Evolutionary conservation across 2,797 vertebrate genomes (phyloP), one percentile per base, ranked within the genome.

Genomic region (Remorina albescens): DNA sequence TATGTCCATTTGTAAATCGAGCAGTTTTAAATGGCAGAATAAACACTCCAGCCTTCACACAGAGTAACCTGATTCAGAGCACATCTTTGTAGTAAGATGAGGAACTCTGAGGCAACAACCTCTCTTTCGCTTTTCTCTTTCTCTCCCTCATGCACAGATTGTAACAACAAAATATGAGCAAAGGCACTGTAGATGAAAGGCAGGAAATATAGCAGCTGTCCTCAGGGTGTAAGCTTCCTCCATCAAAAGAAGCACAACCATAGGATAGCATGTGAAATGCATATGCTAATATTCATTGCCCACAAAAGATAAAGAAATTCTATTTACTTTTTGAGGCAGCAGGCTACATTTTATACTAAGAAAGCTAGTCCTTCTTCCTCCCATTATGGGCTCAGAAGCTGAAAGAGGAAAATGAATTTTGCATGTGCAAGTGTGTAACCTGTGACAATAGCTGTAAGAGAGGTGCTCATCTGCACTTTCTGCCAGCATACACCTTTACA

Each of bases 201-300:
- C 90, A 93, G 91, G 90, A 93, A 93, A 88, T 65, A 71, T 55
- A 80, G 81, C 82, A 85, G 72, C 63, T 76, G 82, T 78, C 82
- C 74, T 78, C 76, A 8, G 74, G 76, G 80, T 85, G 78, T 61
- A 58, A 19, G 67, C 59, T 90, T 91, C 85, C 82, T 82, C 71
- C 39, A 64, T 37, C 15, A 23, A 57, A 61, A 76, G 15, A 83
- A 5, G 71, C n/a, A 36, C 44, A 47, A 59, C 50, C 64, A 55
- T 51, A 70, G 47, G 62, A 19, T 37, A 69, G 32, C 8, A 54
- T 80, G 61, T 65, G 28, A 53, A 74, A 70, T 28, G 15, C 49
- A 66, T 15, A 55, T 0, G n/a, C 10, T 39, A 44, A 49, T 10
- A 30, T 46, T 34, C 8, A 61, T 66, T 42, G 57, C 12, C 13